Base-by-base conservation (phyloP, 1,140 invertebrate genomes). In the Globodera ellingtonae region DNA sequence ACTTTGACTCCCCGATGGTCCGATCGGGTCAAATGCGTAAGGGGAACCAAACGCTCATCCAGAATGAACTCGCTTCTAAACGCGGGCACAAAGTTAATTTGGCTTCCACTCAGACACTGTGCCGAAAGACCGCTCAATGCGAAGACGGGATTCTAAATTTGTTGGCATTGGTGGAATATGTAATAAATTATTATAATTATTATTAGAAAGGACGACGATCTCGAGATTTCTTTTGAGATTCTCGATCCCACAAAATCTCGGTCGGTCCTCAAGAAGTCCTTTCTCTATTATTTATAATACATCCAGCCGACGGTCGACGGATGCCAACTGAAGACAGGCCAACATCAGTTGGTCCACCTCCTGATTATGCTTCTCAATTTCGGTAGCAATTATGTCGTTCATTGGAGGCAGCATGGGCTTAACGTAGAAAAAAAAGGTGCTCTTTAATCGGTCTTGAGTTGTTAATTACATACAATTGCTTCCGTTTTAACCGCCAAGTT, bases 1-100 rank as follows among this genome's bases (percentile, higher is more conserved):
- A 85, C 78, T 76, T 84, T 84, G 3, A 86, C 79, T 50, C 86
- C 86, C 50, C 86, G 79, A 79, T 88, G 87, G 66, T 88, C 87
- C 18, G 59, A 78, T 47, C 80, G 70, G 10, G 83, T 47, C 24
- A 84, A 50, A 69, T 66, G 67, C 35, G 81, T 48, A 44, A 79
- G 70, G 13, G 87, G 87, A 18, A 88, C 79, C 78, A 88, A 86
- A n/a, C 48, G 65, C 21, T 74, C 75, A 59, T 89, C 88, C 10
- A 87, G 69, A 18, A 78, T 76, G 44, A 88, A 75, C 50, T 80
- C 83, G 67, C 83, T 81, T 72, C 87, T 82, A 18, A 88, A 75
- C 21, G 81, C 80, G 5, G 83, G 80, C 46, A 89, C 84, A 47
- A 88, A 65, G 75, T 89, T 78, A 6, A 76, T 52, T 47, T 75